Evolutionary conservation across 2,113 vertebrate species (phyloP).

Genomic region (Paramormyrops kingsleyae): DNA sequence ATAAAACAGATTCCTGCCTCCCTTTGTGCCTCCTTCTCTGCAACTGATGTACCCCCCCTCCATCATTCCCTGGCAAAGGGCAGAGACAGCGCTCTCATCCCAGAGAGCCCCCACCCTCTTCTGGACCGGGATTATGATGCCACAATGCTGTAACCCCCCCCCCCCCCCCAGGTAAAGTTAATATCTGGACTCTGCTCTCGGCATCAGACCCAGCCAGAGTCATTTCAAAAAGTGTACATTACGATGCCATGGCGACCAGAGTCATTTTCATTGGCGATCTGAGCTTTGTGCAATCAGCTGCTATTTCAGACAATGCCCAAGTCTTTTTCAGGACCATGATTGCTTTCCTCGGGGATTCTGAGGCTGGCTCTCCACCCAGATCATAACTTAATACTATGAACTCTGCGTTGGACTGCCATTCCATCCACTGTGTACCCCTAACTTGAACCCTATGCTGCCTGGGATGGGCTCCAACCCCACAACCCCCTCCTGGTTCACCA

Average conservation of each 20-base stretch:
- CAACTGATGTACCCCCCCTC: neutral
- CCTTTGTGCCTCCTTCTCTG: neutral
- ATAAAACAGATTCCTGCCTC: neutral
- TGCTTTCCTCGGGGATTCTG: neutral
- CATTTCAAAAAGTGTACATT: neutral
- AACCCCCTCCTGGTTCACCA: neutral
- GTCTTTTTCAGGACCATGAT: neutral
- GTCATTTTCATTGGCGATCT: neutral
- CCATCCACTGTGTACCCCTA: neutral
- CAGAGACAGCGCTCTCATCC: neutral
- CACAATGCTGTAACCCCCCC: neutral
- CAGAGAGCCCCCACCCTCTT: neutral
- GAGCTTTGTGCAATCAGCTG: neutral
- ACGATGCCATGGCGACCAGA: neutral
- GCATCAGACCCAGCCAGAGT: neutral
- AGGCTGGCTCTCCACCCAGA: neutral
- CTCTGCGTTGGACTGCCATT: neutral
- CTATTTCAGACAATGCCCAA: constrained; percentile 1
- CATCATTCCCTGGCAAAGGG: neutral
- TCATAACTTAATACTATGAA: neutral
- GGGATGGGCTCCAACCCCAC: neutral
- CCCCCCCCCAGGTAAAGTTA: neutral
- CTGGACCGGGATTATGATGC: neutral
- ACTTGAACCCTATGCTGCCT: neutral
- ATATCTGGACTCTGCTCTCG: neutral